Base-by-base conservation (phyloP, 2,888 invertebrate species). In the Ectemnius cavifrons region DNA sequence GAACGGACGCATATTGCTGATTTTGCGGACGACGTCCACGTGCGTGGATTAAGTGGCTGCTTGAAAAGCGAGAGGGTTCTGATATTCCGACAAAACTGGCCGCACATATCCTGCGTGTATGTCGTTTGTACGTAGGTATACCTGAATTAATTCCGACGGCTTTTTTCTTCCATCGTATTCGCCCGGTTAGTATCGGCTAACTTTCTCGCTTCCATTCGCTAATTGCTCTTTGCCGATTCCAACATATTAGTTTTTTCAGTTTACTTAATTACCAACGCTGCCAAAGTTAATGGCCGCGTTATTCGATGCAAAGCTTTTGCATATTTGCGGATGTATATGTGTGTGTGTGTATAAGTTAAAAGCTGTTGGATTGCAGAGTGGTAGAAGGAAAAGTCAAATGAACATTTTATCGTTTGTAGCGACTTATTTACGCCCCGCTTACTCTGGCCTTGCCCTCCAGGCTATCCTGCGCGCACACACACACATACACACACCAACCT, bases 1-100 rank as follows among this genome's bases (percentile, higher is more conserved):
- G 37, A 1, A 4, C 16, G 68, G 67, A 72, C 68, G 60, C 58
- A 75, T 72, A 68, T 65, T 63, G 72, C 65, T 56, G 63, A 71
- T 72, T 65, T 65, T 56, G 46, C 57, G 56, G 47, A 49, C 46
- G 63, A n/a, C 46, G 61, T 58, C 58, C 58, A 20, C 45, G 57
- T 52, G 52, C 56, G 14, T 27, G 67, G 59, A 67, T 67, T 67
- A 67, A 60, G 46, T 45, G 66, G 18, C 59, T 13, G 23, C 59
- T 5, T 60, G 59, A 67, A 47, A 23, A 49, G 8, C 58, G 27
- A 57, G 49, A 57, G 37, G 49, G 45, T 18, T 37, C 37, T 1
- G 6, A 52, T 52, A 52, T 16, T 14, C 37, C 37, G 8, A 1
- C 52, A 11, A 1, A 52, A 16, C 16, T 52, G 4, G 16, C 8